phyloP scores from a whole-genome alignment of 53 echinoderm and acorn worm genomes.

The Crossaster papposus region DNA sequence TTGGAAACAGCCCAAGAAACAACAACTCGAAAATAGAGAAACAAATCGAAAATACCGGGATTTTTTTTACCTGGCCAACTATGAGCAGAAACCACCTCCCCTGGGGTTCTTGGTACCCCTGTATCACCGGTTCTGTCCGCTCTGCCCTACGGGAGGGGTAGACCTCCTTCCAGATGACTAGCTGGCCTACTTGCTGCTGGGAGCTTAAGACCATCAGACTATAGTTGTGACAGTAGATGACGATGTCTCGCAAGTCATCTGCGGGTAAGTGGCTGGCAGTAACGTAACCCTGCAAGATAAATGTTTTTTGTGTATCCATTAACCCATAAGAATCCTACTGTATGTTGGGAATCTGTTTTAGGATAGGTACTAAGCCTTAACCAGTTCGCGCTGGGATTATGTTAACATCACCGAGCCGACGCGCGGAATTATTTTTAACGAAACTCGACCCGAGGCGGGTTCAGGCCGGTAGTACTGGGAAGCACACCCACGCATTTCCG shows the following conservation, averaged over 20 bases:
- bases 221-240: conserved; percentile 88
- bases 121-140: conserved; percentile 43
- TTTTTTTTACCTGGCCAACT: conserved; percentile 82
- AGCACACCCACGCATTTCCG: no score
- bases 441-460: no score
- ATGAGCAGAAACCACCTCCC: conserved; percentile 90
- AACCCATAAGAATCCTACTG: no score
- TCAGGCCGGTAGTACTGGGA: no score
- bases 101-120: conserved; percentile 77
- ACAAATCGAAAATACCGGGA: no score
- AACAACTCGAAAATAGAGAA: no score
- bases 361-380: no score
- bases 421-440: no score
- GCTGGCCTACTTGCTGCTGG: conserved; percentile 86
- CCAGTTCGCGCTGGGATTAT: no score
- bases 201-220: conserved; percentile 85
- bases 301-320: not conserved
- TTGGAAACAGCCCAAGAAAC: no score
- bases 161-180: conserved; percentile 97
- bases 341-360: no score
- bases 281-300: conserved; percentile 68
- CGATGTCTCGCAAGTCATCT: conserved; percentile 80
- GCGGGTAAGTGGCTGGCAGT: conserved; percentile 91
- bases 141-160: conserved; percentile 74
- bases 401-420: no score